These are phyloP conservation scores for Saturnia pavonia DNA, from an alignment of 2,888 invertebrate species.

Conservation along the genomic window DNA sequence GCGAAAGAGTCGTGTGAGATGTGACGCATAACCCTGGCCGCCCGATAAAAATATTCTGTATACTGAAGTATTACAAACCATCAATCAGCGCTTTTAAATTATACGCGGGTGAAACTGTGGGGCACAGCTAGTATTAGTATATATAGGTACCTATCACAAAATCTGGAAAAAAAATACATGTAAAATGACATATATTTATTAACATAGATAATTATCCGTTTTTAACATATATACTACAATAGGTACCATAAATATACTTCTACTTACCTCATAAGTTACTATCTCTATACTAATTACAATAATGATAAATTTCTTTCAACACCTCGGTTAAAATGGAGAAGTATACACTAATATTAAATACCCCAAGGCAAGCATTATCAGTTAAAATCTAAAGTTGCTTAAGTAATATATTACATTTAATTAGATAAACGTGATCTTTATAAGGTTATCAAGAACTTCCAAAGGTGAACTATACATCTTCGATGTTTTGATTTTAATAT, in stretches of 20 bases:
- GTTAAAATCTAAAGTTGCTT: neutral
- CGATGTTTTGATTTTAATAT: neutral
- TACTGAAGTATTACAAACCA: too few relatives aligned
- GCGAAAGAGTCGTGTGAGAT: too few relatives aligned
- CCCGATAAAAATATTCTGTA: too few relatives aligned
- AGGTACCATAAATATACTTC: neutral
- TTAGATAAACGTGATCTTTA: conserved; percentile 12
- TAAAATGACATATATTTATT: too few relatives aligned
- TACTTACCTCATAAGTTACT: neutral
- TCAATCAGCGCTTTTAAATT: too few relatives aligned
- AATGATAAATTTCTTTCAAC: conserved; percentile 9
- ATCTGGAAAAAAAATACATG: too few relatives aligned
- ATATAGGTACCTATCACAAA: too few relatives aligned
- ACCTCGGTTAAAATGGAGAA: conserved; percentile 4
- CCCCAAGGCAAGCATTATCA: neutral
- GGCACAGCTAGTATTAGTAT: too few relatives aligned
- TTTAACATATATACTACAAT: neutral
- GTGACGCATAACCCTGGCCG: too few relatives aligned
- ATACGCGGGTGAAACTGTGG: too few relatives aligned
- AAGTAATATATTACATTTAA: conserved; percentile 4
- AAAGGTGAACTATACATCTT: conserved; percentile 17
- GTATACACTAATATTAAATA: conserved; percentile 1
- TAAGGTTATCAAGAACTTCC: conserved; percentile 19
- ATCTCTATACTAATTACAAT: neutral
- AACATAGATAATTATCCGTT: too few relatives aligned